Conservation (phyloP, 2,888 invertebrate species). For the Cataglyphis livida region DNA sequence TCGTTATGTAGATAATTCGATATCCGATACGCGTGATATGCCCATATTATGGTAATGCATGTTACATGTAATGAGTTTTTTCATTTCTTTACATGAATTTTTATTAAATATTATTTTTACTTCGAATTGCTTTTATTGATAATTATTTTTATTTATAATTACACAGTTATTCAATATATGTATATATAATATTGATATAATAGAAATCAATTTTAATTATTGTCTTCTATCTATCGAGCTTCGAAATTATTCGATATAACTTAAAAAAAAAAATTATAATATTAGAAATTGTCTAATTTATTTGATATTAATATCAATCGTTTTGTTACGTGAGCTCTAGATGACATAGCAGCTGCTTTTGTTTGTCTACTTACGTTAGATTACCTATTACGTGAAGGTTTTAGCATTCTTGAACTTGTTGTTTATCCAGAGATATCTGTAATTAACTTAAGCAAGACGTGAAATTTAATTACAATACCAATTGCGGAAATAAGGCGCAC, state of each 20-base stretch:
- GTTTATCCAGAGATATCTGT: not conserved
- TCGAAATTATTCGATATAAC: not conserved
- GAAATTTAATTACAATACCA: constrained; percentile 43
- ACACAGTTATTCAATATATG: not conserved
- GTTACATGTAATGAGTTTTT: not conserved
- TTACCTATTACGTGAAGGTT: not conserved
- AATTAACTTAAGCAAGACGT: constrained; percentile 16
- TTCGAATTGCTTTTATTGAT: too few species aligned
- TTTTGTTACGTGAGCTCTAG: not conserved
- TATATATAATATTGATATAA: not conserved
- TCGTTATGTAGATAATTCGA: constrained; percentile 20
- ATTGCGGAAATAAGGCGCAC: constrained; percentile 31
- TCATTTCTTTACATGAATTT: not conserved
- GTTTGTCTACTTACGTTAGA: not conserved
- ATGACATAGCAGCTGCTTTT: not conserved
- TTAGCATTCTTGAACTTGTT: not conserved
- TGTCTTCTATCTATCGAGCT: not conserved
- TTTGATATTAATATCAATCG: not conserved
- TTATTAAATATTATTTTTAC: too few species aligned
- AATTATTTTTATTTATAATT: not conserved
- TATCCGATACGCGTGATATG: not conserved
- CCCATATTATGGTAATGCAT: not conserved
- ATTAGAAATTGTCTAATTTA: not conserved
- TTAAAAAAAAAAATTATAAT: not conserved
- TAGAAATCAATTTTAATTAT: not conserved